Evolutionary conservation across 2,797 vertebrate species (phyloP).

Genomic region (Taeniopygia guttata): DNA sequence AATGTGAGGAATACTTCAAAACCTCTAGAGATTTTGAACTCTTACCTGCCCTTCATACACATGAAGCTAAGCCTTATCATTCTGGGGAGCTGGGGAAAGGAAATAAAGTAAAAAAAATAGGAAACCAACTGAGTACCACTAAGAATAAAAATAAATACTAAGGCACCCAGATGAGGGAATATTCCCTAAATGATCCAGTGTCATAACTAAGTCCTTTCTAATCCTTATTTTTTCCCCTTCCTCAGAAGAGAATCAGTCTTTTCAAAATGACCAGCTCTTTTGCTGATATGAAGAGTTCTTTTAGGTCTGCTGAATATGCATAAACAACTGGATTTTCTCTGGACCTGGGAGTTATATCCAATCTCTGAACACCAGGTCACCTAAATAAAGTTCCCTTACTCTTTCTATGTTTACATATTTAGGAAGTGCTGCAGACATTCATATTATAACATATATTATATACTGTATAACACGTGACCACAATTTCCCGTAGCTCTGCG

Average conservation of each 20-base stretch:
- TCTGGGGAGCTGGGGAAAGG: neutral
- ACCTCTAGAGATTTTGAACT: neutral
- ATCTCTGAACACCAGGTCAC: neutral
- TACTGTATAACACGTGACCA: neutral
- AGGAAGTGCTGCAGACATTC: neutral
- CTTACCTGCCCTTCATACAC: neutral
- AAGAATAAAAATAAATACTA: neutral
- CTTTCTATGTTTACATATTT: neutral
- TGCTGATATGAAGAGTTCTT: neutral
- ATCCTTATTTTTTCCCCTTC: neutral
- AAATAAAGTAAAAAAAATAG: neutral
- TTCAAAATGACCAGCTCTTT: neutral
- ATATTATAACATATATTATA: neutral
- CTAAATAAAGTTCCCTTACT: neutral
- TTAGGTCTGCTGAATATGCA: neutral
- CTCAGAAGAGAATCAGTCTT: neutral
- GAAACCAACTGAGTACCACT: neutral
- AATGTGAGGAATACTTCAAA: neutral
- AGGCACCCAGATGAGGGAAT: neutral
- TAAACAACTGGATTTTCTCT: neutral
- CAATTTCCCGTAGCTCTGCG: neutral
- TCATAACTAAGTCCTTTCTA: neutral
- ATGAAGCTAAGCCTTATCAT: neutral
- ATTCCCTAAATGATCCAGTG: neutral
- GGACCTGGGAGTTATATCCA: neutral